Conservation (phyloP, 2,113 vertebrate species). For the Motacilla tschutschensis region DNA sequence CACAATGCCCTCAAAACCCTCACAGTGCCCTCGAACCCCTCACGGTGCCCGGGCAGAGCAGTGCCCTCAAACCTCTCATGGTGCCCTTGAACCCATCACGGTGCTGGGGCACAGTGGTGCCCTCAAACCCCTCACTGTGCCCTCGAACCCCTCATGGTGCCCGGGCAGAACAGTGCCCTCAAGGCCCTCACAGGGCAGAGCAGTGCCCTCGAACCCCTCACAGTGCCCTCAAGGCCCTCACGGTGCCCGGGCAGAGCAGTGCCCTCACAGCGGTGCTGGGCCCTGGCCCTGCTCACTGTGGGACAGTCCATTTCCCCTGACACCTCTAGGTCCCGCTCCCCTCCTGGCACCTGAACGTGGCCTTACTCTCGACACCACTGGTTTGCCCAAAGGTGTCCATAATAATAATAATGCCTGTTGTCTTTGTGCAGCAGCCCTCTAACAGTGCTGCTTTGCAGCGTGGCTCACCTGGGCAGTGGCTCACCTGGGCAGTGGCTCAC, state of each 20-base stretch:
- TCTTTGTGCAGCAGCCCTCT: fast-evolving
- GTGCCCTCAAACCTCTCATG: too few relatives aligned
- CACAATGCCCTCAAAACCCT: background rate
- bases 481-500: background rate
- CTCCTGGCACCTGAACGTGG: fast-evolving
- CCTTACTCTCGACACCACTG: fast-evolving
- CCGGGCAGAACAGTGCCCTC: too few relatives aligned
- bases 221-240: background rate
- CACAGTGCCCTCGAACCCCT: background rate
- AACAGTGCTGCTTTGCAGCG: fast-evolving
- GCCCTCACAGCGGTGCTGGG: background rate
- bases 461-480: background rate
- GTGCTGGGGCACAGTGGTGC: too few relatives aligned
- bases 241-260: too few relatives aligned
- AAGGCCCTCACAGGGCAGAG: background rate
- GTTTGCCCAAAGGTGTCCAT: fast-evolving
- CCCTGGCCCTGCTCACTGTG: background rate
- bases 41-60: background rate
- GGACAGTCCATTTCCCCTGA: background rate
- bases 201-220: too few relatives aligned
- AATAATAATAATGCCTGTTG: fast-evolving
- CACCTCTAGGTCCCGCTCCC: background rate
- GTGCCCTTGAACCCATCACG: background rate
- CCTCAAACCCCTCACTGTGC: too few relatives aligned
- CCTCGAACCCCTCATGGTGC: too few relatives aligned